These are phyloP conservation scores for Lagopus muta DNA, from an alignment of 2,113 vertebrate species.

Conservation along the genomic window DNA sequence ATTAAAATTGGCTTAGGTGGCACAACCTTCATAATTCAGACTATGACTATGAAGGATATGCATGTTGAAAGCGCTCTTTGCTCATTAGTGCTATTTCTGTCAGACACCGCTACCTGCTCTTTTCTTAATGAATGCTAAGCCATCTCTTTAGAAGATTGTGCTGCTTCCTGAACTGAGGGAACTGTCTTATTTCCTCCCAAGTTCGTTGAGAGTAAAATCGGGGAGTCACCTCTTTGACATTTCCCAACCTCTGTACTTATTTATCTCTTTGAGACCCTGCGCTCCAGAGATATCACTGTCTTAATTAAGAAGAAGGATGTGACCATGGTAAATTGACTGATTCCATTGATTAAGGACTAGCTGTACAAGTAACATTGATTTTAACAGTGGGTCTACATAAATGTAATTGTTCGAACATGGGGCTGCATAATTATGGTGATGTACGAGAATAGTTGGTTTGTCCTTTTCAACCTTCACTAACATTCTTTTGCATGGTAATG, in stretches of 20 bases:
- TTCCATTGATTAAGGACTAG: conserved; percentile 92
- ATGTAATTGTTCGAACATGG: conserved; percentile 92
- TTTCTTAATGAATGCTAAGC: conserved; percentile 85
- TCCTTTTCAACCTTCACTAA: conserved; percentile 90
- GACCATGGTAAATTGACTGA: conserved; percentile 90
- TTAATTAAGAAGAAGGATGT: conserved; percentile 95
- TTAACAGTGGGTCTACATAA: conserved; percentile 90
- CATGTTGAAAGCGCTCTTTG: conserved; percentile 80
- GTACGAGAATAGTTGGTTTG: conserved; percentile 85
- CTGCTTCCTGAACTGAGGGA: conserved; percentile 76
- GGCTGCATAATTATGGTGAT: conserved; percentile 86
- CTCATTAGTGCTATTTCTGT: conserved; percentile 87
- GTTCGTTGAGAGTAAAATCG: conserved; percentile 82
- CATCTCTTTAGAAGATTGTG: conserved; percentile 78
- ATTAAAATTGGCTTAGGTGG: conserved; percentile 88
- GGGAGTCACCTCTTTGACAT: conserved; percentile 87
- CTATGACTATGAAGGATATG: conserved; percentile 82
- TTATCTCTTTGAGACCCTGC: conserved; percentile 86
- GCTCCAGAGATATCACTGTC: conserved; percentile 91
- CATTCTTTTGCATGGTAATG: conserved; percentile 87
- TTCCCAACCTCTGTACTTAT: conserved; percentile 88
- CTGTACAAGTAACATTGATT: conserved; percentile 93
- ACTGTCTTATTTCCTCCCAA: conserved; percentile 83
- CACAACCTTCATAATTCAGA: conserved; percentile 85
- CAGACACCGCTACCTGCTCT: conserved; percentile 82